Evolutionary conservation across 2,888 invertebrate species (phyloP), one percentile per base, ranked within the genome.

Genomic region (Nomada hirtipes): DNA sequence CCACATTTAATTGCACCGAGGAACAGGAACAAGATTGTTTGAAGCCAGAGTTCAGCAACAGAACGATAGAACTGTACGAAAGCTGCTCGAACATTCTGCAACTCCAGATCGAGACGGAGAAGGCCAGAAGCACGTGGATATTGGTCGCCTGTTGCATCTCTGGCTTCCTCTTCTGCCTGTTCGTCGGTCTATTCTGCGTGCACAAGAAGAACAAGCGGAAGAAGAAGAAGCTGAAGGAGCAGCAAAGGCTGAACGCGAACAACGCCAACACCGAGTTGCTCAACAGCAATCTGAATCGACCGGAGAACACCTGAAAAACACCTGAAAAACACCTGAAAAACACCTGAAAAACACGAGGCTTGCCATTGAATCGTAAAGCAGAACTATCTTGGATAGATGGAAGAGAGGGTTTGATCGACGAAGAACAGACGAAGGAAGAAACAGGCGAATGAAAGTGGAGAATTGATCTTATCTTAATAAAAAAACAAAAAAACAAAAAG

Each of bases 221-320:
- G 26, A 79, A 74, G 47, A 88, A 88, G 47, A 87, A 89, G 61
- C 84, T 92, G 44, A 91, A 91, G 78, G 89, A 91, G 74, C 85
- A 92, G 64, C 91, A 92, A 70, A 89, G 91, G 23, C 74, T 91
- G 9, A 82, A 90, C 13, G 83, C 86, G 2, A 91, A 89, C 82
- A 92, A 91, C 53, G 91, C 92, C 42, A 93, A 92, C 70, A 91
- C 92, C 26, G 93, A 93, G 75, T 77, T 93, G 67, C 83, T 93
- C 11, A 91, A 91, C 72, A 89, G 89, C 72, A 92, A 92, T 61
- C 64, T 86, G 26, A 81, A 47, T 23, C 83, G 69, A 9, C 75
- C 79, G 23, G 83, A 83, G 79, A 83, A 83, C 53, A 83, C 83
- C n/a, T 83, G 83, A 83, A 69, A 23, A 7, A 0, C 64, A 13